Base-by-base conservation (phyloP, 2,888 invertebrate genomes). In the Iphiclides podalirius region DNA sequence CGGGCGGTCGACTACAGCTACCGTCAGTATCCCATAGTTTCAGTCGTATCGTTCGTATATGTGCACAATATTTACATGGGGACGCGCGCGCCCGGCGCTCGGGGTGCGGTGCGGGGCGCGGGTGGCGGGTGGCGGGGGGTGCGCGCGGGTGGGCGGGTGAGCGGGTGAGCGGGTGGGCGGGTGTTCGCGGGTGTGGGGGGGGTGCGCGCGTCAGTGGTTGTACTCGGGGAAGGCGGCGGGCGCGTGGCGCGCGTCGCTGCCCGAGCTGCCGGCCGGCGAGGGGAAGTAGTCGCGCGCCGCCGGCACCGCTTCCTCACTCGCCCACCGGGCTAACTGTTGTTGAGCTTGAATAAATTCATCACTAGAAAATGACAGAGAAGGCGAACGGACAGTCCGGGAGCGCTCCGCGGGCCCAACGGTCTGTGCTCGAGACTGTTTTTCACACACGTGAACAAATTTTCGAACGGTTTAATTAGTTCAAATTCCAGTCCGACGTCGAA, bases 291-390 rank as follows among this genome's bases (percentile, higher is more conserved):
- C 64, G 63, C 75, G 82, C 54, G 51, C 89, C 82, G 84, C 90
- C 85, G 90, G 90, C 85, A 92, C 91, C 83, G 90, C 90, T 89
- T 95, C 95, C 91, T 95, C 95, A 94, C 95, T 96, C 92, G 95
- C 95, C 95, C 95, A 95, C 92, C 94, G 95, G 94, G 94, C 95
- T 94, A 95, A 93, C 93, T 94, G 95, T 94, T 94, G 95, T 94
- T 95, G 96, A 95, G 96, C 95, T 95, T 96, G 95, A 95, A 95
- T 95, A 95, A 95, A 96, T 93, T 95, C 95, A 95, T 95, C 95
- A 95, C 95, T 96, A 95, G 93, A 95, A 95, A 94, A 94, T 93
- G 94, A 93, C 92, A 93, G 93, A 85, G 92, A 91, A 91, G 92
- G 92, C 92, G 90, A 91, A 92, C 91, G 92, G 92, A 91, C 90